Conservation (phyloP, 1,140 invertebrate genomes). For the Macrosteles quadrilineatus region DNA sequence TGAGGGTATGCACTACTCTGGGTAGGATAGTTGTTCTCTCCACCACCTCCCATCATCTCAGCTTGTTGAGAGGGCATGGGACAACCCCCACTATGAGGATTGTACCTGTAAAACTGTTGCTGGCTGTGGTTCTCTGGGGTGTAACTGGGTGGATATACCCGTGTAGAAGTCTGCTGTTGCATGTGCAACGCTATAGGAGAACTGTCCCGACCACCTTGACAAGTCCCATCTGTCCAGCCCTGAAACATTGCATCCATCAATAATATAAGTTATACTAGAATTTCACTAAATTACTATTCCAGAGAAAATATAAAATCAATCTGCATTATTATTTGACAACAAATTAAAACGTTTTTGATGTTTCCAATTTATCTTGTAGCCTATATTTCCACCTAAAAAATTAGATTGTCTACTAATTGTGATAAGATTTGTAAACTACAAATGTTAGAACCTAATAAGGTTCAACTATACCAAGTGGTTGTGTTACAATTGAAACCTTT, state of each 20-base stretch:
- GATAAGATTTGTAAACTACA: no score
- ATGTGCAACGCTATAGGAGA: constrained; percentile 12
- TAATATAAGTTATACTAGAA: no score
- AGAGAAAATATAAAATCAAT: no score
- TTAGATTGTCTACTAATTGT: no score
- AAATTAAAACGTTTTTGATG: no score
- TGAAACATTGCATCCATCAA: background rate
- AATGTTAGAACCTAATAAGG: no score
- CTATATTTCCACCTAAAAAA: no score
- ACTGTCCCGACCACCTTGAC: background rate
- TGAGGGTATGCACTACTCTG: background rate
- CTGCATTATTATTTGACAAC: no score
- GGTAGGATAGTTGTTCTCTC: constrained; percentile 3
- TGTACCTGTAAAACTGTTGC: constrained; percentile 14
- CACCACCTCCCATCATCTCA: constrained; percentile 1
- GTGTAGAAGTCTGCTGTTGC: background rate
- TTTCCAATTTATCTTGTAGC: no score
- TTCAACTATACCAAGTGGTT: no score
- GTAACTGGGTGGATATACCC: constrained; percentile 5
- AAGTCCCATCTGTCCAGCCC: constrained; percentile 17
- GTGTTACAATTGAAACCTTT: no score
- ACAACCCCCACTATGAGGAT: background rate
- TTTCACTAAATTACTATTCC: no score
- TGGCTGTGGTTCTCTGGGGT: background rate
- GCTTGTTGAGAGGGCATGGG: background rate